These are phyloP conservation scores for Parnassius smintheus DNA, from an alignment of 2,888 invertebrate species.

Conservation along the genomic window DNA sequence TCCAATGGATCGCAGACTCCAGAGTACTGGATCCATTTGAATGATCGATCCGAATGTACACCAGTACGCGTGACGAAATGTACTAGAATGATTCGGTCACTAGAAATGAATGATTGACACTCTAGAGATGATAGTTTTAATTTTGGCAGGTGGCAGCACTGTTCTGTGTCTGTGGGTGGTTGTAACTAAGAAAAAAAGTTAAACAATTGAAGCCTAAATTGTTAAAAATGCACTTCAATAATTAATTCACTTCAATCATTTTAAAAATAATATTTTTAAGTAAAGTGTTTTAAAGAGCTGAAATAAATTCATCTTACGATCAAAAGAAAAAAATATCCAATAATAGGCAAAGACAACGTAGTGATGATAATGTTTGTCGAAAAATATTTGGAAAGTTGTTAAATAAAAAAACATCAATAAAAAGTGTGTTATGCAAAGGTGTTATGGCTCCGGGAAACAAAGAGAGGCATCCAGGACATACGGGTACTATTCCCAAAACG, in stretches of 20 bases:
- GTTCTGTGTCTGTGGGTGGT: too few species aligned
- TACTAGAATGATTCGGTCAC: too few species aligned
- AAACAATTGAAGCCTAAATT: too few species aligned
- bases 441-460: constrained; percentile 79
- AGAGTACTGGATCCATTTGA: too few species aligned
- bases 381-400: constrained; percentile 23
- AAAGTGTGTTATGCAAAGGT: constrained; percentile 61
- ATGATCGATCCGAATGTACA: too few species aligned
- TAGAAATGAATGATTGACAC: too few species aligned
- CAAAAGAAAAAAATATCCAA: constrained; percentile 4
- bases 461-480: constrained; percentile 75
- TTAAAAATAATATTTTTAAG: background rate
- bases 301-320: background rate
- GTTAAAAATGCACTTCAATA: background rate
- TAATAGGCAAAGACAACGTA: too few species aligned
- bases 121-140: too few species aligned
- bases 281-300: background rate
- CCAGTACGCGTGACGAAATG: too few species aligned
- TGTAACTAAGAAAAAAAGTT: too few species aligned
- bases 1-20: too few species aligned
- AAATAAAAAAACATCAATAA: constrained; percentile 30
- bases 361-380: constrained; percentile 20
- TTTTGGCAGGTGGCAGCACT: too few species aligned
- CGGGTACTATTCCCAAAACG: constrained; percentile 86
- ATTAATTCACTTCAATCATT: background rate